Evolutionary conservation across 2,113 vertebrate genomes (phyloP).

Genomic region (Cepphus grylle): DNA sequence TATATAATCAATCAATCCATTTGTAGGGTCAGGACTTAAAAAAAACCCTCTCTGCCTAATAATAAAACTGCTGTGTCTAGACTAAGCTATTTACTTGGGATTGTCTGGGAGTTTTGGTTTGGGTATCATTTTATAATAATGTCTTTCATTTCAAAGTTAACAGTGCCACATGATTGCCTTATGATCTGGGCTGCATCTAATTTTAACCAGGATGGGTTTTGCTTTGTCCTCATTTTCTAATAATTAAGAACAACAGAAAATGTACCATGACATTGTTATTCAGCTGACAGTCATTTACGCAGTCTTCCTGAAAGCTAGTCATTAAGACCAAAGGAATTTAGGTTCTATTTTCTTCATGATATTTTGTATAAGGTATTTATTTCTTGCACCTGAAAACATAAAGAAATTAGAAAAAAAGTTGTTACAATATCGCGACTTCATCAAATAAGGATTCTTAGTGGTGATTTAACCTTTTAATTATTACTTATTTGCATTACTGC

Average conservation of each 20-base stretch:
- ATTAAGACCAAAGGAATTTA: neutral
- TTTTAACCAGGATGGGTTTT: slow-evolving; percentile 68
- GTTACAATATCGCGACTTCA: neutral
- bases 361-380: slow-evolving; percentile 19
- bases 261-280: slow-evolving; percentile 53
- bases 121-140: slow-evolving; percentile 29
- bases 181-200: slow-evolving; percentile 72
- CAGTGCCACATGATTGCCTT: slow-evolving; percentile 60
- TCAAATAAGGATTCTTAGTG: neutral
- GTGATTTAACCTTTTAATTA: slow-evolving; percentile 15
- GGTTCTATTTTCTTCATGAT: slow-evolving; percentile 35
- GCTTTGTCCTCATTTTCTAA: slow-evolving; percentile 76
- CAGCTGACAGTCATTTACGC: slow-evolving; percentile 58
- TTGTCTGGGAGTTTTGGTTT: slow-evolving; percentile 41
- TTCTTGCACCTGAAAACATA: slow-evolving; percentile 6
- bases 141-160: slow-evolving; percentile 58
- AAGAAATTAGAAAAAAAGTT: neutral
- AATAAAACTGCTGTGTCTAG: slow-evolving; percentile 60
- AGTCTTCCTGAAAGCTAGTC: slow-evolving; percentile 5
- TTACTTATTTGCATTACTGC: neutral
- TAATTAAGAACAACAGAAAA: slow-evolving; percentile 79
- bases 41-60: slow-evolving; percentile 13
- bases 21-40: slow-evolving; percentile 21
- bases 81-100: slow-evolving; percentile 38
- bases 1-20: slow-evolving; percentile 12